Evolutionary conservation across 2,113 vertebrate genomes (phyloP).

Genomic region (Leptodactylus fuscus): DNA sequence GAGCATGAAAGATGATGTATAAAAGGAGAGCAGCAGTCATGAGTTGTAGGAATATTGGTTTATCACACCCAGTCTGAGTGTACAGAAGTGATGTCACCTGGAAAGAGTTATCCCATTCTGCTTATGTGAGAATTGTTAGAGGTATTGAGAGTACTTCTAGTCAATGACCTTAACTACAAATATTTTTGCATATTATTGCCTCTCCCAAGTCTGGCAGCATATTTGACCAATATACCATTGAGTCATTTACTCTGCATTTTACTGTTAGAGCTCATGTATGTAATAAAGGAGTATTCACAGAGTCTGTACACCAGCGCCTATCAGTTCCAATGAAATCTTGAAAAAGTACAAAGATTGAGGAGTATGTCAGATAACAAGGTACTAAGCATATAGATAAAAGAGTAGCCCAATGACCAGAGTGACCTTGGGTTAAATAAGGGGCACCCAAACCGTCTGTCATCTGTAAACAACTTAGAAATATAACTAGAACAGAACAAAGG

Average conservation of each 20-base stretch:
- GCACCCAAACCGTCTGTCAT: too few species aligned
- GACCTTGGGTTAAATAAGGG: too few species aligned
- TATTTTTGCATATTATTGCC: not conserved
- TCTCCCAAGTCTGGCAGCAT: not conserved
- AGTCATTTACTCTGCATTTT: not conserved
- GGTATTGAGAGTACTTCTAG: not conserved
- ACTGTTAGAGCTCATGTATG: not conserved
- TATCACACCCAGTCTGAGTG: slow-evolving; percentile 2
- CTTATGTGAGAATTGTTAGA: not conserved
- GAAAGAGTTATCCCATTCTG: not conserved
- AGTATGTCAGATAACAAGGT: too few species aligned
- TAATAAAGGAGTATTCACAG: too few species aligned
- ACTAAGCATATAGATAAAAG: too few species aligned
- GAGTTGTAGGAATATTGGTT: not conserved
- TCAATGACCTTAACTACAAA: not conserved
- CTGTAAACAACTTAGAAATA: too few species aligned
- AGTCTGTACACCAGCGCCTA: too few species aligned
- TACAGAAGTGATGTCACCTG: not conserved
- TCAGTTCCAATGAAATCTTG: too few species aligned
- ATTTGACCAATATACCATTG: not conserved
- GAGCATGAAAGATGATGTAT: not conserved
- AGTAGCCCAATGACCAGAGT: too few species aligned
- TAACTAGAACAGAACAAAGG: too few species aligned
- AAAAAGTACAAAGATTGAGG: too few species aligned
- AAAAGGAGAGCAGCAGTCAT: not conserved